These are phyloP conservation scores for Hoplodrina blanda DNA, from an alignment of 2,888 invertebrate species.

Conservation along the genomic window DNA sequence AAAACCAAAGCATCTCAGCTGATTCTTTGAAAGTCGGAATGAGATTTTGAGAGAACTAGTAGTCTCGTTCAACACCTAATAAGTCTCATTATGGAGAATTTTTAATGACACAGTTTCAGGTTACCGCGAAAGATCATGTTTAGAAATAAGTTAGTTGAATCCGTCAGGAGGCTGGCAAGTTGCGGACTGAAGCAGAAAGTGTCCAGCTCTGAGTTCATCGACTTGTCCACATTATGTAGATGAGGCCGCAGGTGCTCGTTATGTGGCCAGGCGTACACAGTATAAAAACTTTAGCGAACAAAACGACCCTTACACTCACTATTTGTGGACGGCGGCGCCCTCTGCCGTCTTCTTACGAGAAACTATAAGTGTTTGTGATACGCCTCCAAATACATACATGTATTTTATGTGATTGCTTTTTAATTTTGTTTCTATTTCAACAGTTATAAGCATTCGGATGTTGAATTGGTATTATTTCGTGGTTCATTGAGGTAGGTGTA, in stretches of 20 bases:
- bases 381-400: slow-evolving; percentile 39
- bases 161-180: slow-evolving; percentile 27
- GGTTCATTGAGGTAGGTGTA: no score
- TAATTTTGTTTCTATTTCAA: slow-evolving; percentile 17
- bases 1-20: background rate
- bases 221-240: slow-evolving; percentile 90
- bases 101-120: background rate
- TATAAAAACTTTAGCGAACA: slow-evolving; percentile 86
- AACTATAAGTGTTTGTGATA: slow-evolving; percentile 56
- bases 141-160: slow-evolving; percentile 28
- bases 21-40: background rate
- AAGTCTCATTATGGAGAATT: background rate
- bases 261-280: slow-evolving; percentile 81
- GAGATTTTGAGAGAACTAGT: background rate
- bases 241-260: slow-evolving; percentile 88
- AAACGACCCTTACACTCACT: slow-evolving; percentile 84
- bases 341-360: slow-evolving; percentile 51
- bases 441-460: background rate
- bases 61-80: no score
- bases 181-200: slow-evolving; percentile 68
- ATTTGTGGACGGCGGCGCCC: slow-evolving; percentile 79
- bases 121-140: slow-evolving; percentile 26
- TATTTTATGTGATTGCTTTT: slow-evolving; percentile 26
- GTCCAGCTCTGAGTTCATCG: slow-evolving; percentile 82
- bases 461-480: no score